Evolutionary conservation across 2,113 vertebrate species (phyloP).

Genomic region (Colinus virginianus): DNA sequence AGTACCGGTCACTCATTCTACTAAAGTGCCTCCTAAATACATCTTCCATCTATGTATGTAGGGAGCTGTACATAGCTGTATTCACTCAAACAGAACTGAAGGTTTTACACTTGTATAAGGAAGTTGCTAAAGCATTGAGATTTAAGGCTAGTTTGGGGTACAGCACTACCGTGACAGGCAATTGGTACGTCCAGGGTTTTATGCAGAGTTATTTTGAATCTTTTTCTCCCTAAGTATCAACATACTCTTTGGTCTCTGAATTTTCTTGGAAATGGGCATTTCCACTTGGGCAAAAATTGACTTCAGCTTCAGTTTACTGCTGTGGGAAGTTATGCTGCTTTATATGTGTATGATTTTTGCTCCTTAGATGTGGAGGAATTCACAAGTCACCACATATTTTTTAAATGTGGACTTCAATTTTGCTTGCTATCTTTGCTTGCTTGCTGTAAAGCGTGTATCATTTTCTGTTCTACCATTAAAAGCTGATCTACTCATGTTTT

Average conservation of each 20-base stretch:
- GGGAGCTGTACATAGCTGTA: neutral
- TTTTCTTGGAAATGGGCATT: neutral
- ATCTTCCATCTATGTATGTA: neutral
- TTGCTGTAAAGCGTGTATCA: neutral
- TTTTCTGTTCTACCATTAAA: neutral
- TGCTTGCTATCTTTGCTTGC: neutral
- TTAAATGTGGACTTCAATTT: slow-evolving; percentile 16
- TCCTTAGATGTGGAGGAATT: neutral
- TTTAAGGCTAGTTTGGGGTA: neutral
- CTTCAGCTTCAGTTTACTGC: neutral
- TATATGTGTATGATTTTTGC: neutral
- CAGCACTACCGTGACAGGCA: neutral
- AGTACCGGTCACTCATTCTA: neutral
- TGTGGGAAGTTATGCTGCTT: neutral
- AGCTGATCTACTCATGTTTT: slow-evolving; percentile 3
- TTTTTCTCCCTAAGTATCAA: neutral
- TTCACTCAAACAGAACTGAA: neutral
- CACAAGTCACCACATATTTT: neutral
- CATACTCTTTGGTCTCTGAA: neutral
- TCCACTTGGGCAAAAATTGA: neutral
- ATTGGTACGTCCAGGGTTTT: neutral
- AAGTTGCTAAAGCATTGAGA: neutral
- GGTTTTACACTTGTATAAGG: neutral
- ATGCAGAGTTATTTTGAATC: neutral
- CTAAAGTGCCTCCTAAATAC: neutral